These are phyloP conservation scores for Rhinoderma darwinii DNA, from an alignment of 2,113 vertebrate species.

Conservation along the genomic window DNA sequence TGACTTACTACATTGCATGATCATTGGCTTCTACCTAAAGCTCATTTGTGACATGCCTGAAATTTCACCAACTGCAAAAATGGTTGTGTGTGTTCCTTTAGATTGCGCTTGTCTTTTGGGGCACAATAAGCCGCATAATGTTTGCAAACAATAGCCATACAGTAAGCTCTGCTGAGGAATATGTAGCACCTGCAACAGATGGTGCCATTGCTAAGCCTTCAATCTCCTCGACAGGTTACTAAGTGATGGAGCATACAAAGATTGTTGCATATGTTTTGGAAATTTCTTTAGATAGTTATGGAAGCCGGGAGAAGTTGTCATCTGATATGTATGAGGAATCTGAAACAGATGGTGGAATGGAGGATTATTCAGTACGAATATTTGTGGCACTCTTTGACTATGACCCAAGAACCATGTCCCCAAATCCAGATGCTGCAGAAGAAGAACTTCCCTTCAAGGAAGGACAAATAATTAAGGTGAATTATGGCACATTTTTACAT, in stretches of 20 bases:
- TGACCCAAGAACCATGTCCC: constrained; percentile 94
- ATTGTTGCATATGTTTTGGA: constrained; percentile 22
- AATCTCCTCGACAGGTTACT: neutral
- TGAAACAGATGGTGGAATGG: constrained; percentile 78
- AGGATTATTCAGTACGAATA: constrained; percentile 82
- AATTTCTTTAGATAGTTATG: constrained; percentile 80
- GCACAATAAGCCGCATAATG: neutral
- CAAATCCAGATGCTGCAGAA: constrained; percentile 92
- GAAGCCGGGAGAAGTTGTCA: constrained; percentile 80
- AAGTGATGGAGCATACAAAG: neutral
- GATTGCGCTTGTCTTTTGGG: constrained; percentile 17
- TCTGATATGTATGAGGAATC: constrained; percentile 89
- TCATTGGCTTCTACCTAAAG: constrained; percentile 44
- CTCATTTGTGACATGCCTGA: constrained; percentile 25
- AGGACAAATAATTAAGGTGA: constrained; percentile 96
- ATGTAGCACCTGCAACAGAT: neutral
- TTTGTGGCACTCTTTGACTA: constrained; percentile 98
- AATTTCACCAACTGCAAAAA: constrained; percentile 27
- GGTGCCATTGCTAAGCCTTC: neutral
- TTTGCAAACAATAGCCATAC: constrained; percentile 1
- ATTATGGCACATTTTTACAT: neutral
- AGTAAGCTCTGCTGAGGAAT: neutral
- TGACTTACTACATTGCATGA: constrained; percentile 65
- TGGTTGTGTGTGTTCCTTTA: neutral
- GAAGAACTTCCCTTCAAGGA: constrained; percentile 97